A percentile compares a stretch with the other conserved stretches of the same genome.
phyloP scores from a whole-genome alignment of 2,113 vertebrate species.

The human (Homo sapiens) region DNA sequence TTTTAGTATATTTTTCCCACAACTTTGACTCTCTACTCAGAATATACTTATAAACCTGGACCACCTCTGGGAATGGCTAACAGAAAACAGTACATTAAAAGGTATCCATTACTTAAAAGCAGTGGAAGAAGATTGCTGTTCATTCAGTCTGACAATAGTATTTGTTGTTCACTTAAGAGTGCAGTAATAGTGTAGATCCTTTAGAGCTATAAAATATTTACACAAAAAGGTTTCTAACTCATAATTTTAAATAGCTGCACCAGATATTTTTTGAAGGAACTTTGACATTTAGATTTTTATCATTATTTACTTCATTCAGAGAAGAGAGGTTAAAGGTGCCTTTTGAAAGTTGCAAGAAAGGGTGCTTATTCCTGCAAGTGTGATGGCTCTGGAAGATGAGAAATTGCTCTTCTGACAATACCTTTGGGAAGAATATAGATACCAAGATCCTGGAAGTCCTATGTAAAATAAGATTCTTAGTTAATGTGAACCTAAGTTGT shows the following conservation, averaged over 20 bases:
- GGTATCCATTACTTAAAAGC: background rate
- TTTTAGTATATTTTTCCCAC: background rate
- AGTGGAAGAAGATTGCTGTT: background rate
- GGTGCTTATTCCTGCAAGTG: background rate
- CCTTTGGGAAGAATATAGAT: background rate
- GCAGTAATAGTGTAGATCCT: background rate
- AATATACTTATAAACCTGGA: background rate
- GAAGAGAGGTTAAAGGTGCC: background rate
- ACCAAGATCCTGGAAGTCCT: background rate
- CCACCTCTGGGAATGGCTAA: background rate
- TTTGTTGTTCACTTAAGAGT: background rate
- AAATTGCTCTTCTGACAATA: background rate
- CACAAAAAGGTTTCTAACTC: background rate
- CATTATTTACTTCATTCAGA: conserved; percentile 34
- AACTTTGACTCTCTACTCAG: background rate
- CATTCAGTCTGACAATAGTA: background rate
- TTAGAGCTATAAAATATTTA: conserved; percentile 55
- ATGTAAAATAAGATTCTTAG: background rate
- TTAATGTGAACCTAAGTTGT: background rate
- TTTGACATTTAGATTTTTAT: background rate
- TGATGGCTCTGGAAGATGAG: background rate
- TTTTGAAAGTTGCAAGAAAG: background rate
- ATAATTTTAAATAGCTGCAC: background rate
- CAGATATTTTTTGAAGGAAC: background rate
- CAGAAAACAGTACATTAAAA: background rate